Evolutionary conservation across 2,888 invertebrate genomes (phyloP).

Genomic region (Asteroscopus sphinx): DNA sequence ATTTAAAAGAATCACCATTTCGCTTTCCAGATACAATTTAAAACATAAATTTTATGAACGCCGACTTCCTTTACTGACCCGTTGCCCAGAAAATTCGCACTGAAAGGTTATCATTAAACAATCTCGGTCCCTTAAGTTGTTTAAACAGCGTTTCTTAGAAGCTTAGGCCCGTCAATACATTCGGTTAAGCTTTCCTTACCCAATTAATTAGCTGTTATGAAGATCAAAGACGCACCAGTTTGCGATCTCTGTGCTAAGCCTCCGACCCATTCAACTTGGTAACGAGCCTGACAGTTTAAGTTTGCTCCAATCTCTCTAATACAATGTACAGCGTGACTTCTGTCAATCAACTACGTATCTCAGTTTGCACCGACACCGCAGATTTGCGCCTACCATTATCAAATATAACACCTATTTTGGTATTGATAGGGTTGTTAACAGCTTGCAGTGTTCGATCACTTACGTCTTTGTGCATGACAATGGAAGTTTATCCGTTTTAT

Average conservation of each 20-base stretch:
- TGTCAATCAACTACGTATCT: slow-evolving; percentile 79
- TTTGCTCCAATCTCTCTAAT: slow-evolving; percentile 75
- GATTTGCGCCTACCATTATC: slow-evolving; percentile 53
- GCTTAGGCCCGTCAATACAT: slow-evolving; percentile 75
- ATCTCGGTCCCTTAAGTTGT: slow-evolving; percentile 67
- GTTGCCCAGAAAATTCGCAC: slow-evolving; percentile 43
- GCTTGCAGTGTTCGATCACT: slow-evolving; percentile 42
- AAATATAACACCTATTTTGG: slow-evolving; percentile 57
- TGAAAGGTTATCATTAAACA: slow-evolving; percentile 66
- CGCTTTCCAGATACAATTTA: slow-evolving; percentile 46
- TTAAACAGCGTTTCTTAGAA: slow-evolving; percentile 58
- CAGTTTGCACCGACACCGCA: slow-evolving; percentile 67
- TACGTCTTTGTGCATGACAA: slow-evolving; percentile 60
- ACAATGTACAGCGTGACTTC: slow-evolving; percentile 77
- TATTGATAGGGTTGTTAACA: slow-evolving; percentile 55
- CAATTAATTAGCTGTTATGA: slow-evolving; percentile 85
- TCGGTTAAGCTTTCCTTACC: slow-evolving; percentile 79
- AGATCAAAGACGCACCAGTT: slow-evolving; percentile 83
- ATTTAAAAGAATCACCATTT: slow-evolving; percentile 48
- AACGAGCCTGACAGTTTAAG: slow-evolving; percentile 83
- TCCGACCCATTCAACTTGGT: slow-evolving; percentile 75
- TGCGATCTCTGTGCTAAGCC: slow-evolving; percentile 77
- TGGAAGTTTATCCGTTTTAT: slow-evolving; percentile 79
- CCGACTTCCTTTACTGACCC: slow-evolving; percentile 44
- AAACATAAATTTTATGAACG: slow-evolving; percentile 48